Base-by-base conservation (phyloP, 2,113 vertebrate genomes). In the Motacilla tschutschensis region DNA sequence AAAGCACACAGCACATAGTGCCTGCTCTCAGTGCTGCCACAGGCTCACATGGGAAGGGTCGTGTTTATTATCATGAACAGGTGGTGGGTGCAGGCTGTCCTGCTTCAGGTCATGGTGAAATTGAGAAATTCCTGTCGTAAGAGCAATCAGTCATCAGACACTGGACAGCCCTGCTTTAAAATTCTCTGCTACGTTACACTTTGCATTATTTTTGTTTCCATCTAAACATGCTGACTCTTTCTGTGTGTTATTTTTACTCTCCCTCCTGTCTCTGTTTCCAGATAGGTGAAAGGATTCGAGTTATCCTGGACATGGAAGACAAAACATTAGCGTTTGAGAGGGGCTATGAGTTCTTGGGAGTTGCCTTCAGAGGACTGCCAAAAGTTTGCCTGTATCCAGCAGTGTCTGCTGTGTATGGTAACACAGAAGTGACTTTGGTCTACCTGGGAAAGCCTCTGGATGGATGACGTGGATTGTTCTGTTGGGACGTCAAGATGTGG, bases 391-490 rank as follows among this genome's bases (percentile, higher is more conserved):
- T 99, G 53, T 99, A 98, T 91, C 99, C 99, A n/a, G 99, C 99
- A 53, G 99, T 99, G 69, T 99, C 99, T 40, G 99, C 99, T 35
- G 99, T 99, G 12, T 99, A 99, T 41, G 99, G 99, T 72, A 99
- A 99, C 97, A 99, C 99, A 40, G 99, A 99, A 96, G 99, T 99
- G 97, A 99, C 99, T 94, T 99, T 99, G 99, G 99, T 99, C 91
- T 99, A 99, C 94, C 96, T 99, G 95, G 99, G 99, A 84, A 99
- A 98, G 89, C 99, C 99, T 85, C 96, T 99, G 95, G 99, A 99
- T 80, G 99, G 99, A 93, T 99, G 97, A 97, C 66, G 10, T 83
- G 86, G 73, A 85, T 90, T 78, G 65, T 91, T 92, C 73, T 28
- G 0, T 70, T 85, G 91, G 89, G 83, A 94, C 87, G 17, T 81